A percentile compares a stretch with the other conserved stretches of the same genome.
Conservation (phyloP, 1,140 invertebrate genomes). For the Drosophila murphyi region DNA sequence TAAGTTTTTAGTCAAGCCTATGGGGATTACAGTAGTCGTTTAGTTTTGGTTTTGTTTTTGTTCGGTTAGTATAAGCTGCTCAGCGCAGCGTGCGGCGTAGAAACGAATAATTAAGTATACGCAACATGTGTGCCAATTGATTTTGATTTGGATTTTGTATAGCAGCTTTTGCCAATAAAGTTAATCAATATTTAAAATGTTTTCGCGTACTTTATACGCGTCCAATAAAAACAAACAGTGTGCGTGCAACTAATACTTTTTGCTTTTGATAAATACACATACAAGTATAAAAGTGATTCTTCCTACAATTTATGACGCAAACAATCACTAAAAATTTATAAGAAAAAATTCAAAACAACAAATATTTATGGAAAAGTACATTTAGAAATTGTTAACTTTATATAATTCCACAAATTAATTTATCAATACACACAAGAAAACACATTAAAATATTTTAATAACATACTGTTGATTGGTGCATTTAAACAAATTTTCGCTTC, state of each 20-base stretch:
- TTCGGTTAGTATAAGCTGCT: background rate
- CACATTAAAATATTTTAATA: background rate
- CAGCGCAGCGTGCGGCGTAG: background rate
- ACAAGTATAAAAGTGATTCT: background rate
- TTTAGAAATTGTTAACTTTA: too few relatives aligned
- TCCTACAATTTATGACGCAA: too few relatives aligned
- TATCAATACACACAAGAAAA: background rate
- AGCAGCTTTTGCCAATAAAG: background rate
- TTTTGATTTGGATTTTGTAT: constrained; percentile 4
- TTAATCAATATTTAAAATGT: background rate
- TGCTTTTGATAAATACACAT: background rate
- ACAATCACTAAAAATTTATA: too few relatives aligned
- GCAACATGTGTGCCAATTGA: constrained; percentile 20
- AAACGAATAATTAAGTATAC: constrained; percentile 39
- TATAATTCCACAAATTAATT: background rate
- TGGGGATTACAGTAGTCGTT: background rate
- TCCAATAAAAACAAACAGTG: constrained; percentile 8
- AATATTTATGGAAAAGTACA: too few relatives aligned
- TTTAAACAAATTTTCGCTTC: constrained; percentile 5
- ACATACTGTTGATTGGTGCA: background rate
- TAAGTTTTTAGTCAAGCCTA: constrained; percentile 1
- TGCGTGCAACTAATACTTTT: background rate
- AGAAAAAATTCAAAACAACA: too few relatives aligned
- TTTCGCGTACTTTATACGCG: background rate
- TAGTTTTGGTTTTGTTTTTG: background rate